A percentile compares a stretch with the other conserved stretches of the same genome.
Conservation (phyloP, 2,113 vertebrate species). For the Cinclus cinclus region DNA sequence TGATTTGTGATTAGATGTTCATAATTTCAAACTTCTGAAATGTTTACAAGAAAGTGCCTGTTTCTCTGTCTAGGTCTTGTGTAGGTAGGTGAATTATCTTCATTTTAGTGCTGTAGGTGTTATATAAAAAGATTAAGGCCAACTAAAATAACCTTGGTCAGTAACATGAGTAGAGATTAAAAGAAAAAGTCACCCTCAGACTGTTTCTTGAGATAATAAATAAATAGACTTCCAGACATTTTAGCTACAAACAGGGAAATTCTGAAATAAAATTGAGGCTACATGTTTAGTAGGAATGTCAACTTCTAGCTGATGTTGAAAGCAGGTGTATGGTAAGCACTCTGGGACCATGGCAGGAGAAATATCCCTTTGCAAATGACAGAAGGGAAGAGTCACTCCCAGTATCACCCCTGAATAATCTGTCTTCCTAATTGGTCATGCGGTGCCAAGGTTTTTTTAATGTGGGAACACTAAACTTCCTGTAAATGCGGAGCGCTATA, state of each 20-base stretch:
- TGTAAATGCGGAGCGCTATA: background rate
- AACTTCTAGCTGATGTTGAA: background rate
- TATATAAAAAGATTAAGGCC: background rate
- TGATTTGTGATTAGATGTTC: background rate
- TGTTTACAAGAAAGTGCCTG: background rate
- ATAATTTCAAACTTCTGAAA: background rate
- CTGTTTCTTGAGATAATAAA: background rate
- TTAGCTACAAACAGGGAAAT: background rate
- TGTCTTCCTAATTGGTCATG: background rate
- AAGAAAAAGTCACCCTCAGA: background rate
- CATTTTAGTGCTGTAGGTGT: background rate
- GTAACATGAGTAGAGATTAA: background rate
- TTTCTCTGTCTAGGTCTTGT: background rate
- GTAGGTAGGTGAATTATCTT: background rate
- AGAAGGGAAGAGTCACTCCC: background rate
- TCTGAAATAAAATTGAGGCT: background rate
- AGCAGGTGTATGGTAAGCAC: background rate
- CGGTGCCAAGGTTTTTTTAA: background rate
- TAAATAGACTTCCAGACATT: background rate
- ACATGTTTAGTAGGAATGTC: background rate
- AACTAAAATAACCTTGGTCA: background rate
- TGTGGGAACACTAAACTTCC: background rate
- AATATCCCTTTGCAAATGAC: background rate
- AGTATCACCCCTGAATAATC: background rate
- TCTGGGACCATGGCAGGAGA: background rate